Base-by-base conservation (phyloP, 2,113 vertebrate species). In the Eptatretus burgeri region DNA sequence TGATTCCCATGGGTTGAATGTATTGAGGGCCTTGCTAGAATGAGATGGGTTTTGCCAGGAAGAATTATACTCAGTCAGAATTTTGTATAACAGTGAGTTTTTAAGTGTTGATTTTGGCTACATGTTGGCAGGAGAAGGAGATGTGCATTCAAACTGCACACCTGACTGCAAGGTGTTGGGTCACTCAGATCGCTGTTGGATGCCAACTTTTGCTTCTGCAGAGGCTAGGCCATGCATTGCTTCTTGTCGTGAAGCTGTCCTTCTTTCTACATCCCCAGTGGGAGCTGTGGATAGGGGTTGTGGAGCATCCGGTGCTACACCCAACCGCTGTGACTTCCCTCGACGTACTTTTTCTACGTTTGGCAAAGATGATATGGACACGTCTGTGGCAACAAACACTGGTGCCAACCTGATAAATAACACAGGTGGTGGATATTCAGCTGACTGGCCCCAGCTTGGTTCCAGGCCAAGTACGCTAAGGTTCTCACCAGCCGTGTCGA, bases 161-260 rank as follows among this genome's bases (percentile, higher is more conserved):
- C 88, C 94, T 74, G 91, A 98, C 75, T 98, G 91, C 72, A 98
- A 95, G 78, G 91, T 87, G 5, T 76, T 98, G 71, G 91, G 91
- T 71, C 88, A 98, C 77, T 98, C 91, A 1, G 91, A 98, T 69
- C 80, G 91, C 73, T 98, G 91, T 79, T 98, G 91, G 91, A 98
- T 98, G 91, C 91, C 91, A 65, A 83, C 82, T 71, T 95, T 98
- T 67, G 78, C 91, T 71, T 79, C 87, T 60, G 77, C 87, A 0
- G 91, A 95, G 56, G 56, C n/a, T 20, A 60, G 56, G 56, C 56
- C 56, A n/a, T 10, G 53, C 12, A 20, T n/a, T 20, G 56, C n/a
- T 20, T 10, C 56, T n/a, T 60, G 56, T 12, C 56, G 20, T 13
- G 56, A 60, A 20, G 56, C n/a, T n/a, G 56, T 60, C 11, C 20